These are phyloP conservation scores for Nibea albiflora DNA, from an alignment of 2,113 vertebrate genomes.

Conservation along the genomic window DNA sequence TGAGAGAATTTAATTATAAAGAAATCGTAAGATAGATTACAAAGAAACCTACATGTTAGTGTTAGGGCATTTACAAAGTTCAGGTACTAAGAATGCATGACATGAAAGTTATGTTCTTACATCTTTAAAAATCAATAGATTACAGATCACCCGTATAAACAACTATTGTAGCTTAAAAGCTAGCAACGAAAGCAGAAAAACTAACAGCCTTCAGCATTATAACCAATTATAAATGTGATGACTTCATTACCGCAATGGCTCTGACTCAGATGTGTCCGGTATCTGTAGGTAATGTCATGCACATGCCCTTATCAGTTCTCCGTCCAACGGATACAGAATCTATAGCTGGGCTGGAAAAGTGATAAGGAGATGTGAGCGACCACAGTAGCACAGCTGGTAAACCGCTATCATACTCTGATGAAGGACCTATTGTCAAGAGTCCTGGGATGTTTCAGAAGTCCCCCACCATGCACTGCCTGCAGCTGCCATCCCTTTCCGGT, in stretches of 20 bases:
- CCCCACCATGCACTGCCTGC: background rate
- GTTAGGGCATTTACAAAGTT: background rate
- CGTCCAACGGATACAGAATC: constrained; percentile 93
- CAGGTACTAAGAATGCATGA: background rate
- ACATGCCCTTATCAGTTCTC: constrained; percentile 99
- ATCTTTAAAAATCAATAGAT: constrained; percentile 6
- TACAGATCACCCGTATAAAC: background rate
- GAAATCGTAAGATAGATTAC: background rate
- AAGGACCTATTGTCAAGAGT: constrained; percentile 8
- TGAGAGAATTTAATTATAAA: background rate
- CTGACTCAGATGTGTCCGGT: constrained; percentile 43
- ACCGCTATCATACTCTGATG: constrained; percentile 15
- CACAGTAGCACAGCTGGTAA: constrained; percentile 48
- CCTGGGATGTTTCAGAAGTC: constrained; percentile 15
- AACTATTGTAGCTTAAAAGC: background rate
- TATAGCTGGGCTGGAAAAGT: constrained; percentile 99
- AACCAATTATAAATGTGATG: background rate
- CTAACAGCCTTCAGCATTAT: constrained; percentile 19
- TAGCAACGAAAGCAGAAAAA: constrained; percentile 7
- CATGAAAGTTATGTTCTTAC: background rate
- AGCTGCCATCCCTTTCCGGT: constrained; percentile 23
- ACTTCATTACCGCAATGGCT: constrained; percentile 20
- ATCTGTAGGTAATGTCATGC: constrained; percentile 84
- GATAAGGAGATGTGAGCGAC: constrained; percentile 95
- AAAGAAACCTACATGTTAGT: background rate